A percentile compares a stretch with the other conserved stretches of the same genome.
phyloP scores from a whole-genome alignment of 2,113 vertebrate species.

The Crotalus horridus region DNA sequence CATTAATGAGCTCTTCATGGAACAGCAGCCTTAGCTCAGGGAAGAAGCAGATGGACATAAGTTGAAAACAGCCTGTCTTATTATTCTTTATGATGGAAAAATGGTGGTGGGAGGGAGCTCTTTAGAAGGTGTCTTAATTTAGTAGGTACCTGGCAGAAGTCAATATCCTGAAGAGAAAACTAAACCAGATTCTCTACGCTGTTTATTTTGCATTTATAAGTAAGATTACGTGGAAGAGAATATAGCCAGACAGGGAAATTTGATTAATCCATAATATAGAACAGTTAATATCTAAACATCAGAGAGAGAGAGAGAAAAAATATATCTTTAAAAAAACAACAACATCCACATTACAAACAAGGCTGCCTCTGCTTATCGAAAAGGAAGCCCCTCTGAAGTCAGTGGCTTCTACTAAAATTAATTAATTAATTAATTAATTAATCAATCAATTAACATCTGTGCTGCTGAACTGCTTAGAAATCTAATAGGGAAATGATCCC shows the following conservation, averaged over 20 bases:
- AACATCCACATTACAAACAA: neutral
- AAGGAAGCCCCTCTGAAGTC: neutral
- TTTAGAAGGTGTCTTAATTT: neutral
- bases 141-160: neutral
- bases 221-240: neutral
- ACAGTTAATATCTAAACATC: neutral
- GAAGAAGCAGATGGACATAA: neutral
- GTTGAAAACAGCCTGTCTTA: neutral
- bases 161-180: neutral
- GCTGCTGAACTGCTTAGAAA: neutral
- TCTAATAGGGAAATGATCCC: neutral
- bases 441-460: neutral
- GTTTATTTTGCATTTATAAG: neutral
- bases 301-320: neutral
- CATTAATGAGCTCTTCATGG: neutral
- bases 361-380: neutral
- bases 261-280: neutral
- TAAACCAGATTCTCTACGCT: neutral
- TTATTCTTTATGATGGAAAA: neutral
- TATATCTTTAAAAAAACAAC: neutral
- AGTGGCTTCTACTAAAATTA: neutral
- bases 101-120: neutral
- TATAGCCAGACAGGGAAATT: neutral
- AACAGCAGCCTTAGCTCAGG: neutral
- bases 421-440: neutral